phyloP scores from a whole-genome alignment of 2,797 vertebrate genomes.

The Neosilurus mollespiculum region DNA sequence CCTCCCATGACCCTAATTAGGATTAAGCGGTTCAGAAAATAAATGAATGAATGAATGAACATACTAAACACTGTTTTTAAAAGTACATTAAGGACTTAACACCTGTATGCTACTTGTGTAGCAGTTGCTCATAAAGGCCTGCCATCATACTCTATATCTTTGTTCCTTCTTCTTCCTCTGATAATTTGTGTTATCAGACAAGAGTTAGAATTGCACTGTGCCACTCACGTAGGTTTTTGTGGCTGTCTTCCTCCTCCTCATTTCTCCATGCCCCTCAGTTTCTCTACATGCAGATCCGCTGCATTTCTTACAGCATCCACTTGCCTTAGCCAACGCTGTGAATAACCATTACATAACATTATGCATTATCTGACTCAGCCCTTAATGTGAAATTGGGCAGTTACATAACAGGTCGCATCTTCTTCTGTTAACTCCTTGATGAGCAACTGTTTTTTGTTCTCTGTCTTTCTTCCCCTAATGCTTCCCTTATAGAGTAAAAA shows the following conservation, averaged over 20 bases:
- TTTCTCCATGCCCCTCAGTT: neutral
- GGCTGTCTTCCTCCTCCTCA: neutral
- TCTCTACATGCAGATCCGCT: constrained; percentile 14
- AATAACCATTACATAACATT: constrained; percentile 51
- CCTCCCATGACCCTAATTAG: no score
- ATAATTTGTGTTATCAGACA: neutral
- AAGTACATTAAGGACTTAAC: no score
- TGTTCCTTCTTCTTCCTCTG: constrained; percentile 18
- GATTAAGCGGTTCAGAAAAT: no score
- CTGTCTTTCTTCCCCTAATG: neutral
- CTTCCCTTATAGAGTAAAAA: neutral
- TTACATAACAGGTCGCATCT: constrained; percentile 48
- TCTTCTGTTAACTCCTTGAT: constrained; percentile 25
- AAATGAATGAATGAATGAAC: no score
- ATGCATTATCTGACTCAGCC: constrained; percentile 42
- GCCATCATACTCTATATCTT: neutral
- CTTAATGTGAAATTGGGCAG: constrained; percentile 25
- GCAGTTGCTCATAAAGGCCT: constrained; percentile 36
- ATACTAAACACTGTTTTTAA: no score
- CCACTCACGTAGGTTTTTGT: neutral
- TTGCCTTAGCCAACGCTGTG: constrained; percentile 19
- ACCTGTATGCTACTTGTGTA: no score
- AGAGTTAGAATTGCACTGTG: neutral
- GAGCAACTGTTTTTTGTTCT: neutral
- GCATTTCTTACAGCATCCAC: constrained; percentile 10